Percentiles rank a stretch among this genome's conserved stretches.
These are phyloP conservation scores for Acleris sparsana DNA, from an alignment of 2,888 invertebrate genomes.

Conservation along the genomic window DNA sequence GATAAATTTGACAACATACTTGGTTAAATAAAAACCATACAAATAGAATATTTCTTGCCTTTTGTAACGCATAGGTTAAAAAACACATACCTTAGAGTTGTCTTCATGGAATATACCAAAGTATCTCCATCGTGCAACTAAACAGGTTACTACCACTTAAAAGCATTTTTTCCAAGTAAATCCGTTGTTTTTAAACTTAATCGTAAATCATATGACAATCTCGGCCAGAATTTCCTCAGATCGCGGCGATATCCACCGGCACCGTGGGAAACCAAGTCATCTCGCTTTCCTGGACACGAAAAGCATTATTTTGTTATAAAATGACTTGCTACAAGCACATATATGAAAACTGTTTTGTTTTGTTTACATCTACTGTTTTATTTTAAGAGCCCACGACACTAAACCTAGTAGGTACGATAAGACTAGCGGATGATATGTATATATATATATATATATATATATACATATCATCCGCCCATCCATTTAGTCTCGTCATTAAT, in stretches of 20 bases:
- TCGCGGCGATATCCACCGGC: constrained; percentile 17
- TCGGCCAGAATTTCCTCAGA: constrained; percentile 26
- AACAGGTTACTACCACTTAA: neutral
- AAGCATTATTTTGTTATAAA: constrained; percentile 15
- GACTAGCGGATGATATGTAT: too few relatives aligned
- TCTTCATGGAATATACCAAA: too few relatives aligned
- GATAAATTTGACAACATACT: too few relatives aligned
- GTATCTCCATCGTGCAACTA: neutral
- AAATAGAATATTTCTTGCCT: too few relatives aligned
- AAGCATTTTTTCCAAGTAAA: constrained; percentile 14
- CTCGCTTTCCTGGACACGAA: constrained; percentile 29
- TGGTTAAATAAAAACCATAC: too few relatives aligned
- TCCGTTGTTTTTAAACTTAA: constrained; percentile 17
- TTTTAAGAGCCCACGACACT: too few relatives aligned
- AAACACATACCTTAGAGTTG: too few relatives aligned
- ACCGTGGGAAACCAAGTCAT: constrained; percentile 29
- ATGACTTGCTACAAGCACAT: neutral
- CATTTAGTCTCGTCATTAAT: too few relatives aligned
- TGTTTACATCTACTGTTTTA: neutral
- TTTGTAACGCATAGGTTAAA: too few relatives aligned
- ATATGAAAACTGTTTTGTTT: neutral
- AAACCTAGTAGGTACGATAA: too few relatives aligned
- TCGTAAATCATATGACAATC: constrained; percentile 25
- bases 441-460: too few relatives aligned
- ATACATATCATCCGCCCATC: too few relatives aligned